Conservation (phyloP, 2,888 invertebrate species). For the Horisme vitalbata region DNA sequence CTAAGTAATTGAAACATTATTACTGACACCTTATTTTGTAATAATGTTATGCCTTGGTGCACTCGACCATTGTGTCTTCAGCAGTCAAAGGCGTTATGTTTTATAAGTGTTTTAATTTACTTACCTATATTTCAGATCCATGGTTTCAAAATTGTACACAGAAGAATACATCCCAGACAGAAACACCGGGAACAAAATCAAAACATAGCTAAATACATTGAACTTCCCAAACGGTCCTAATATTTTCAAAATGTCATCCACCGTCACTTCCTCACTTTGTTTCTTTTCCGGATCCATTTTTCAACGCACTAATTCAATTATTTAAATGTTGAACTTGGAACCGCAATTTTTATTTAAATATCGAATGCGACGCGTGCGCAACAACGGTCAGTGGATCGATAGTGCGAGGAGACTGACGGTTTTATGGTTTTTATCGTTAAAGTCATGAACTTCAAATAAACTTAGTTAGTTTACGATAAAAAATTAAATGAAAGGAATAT, state of each 20-base stretch:
- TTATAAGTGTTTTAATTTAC: too few relatives aligned
- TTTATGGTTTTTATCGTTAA: slow-evolving; percentile 65
- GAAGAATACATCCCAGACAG: slow-evolving; percentile 74
- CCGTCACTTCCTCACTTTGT: slow-evolving; percentile 59
- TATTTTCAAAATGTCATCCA: slow-evolving; percentile 69
- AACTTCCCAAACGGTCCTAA: slow-evolving; percentile 71
- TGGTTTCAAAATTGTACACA: slow-evolving; percentile 74
- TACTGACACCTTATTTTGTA: too few relatives aligned
- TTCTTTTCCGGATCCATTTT: slow-evolving; percentile 74
- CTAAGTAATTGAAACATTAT: too few relatives aligned
- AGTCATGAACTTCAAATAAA: slow-evolving; percentile 46
- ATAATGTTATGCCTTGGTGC: too few relatives aligned
- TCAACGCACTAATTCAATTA: slow-evolving; percentile 22
- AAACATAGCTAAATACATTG: slow-evolving; percentile 62
- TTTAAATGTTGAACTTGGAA: slow-evolving; percentile 25
- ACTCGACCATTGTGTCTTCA: too few relatives aligned
- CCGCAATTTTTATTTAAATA: slow-evolving; percentile 35
- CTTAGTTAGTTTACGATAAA: slow-evolving; percentile 29
- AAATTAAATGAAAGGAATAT: slow-evolving; percentile 21
- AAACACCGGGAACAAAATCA: slow-evolving; percentile 70
- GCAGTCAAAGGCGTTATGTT: background rate
- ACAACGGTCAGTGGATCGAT: slow-evolving; percentile 48
- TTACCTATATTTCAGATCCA: slow-evolving; percentile 74
- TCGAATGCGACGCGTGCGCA: slow-evolving; percentile 47
- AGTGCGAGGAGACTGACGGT: slow-evolving; percentile 52